phyloP scores from a whole-genome alignment of 23 tunicate genomes.

The Oikopleura vanhoeffeni region DNA sequence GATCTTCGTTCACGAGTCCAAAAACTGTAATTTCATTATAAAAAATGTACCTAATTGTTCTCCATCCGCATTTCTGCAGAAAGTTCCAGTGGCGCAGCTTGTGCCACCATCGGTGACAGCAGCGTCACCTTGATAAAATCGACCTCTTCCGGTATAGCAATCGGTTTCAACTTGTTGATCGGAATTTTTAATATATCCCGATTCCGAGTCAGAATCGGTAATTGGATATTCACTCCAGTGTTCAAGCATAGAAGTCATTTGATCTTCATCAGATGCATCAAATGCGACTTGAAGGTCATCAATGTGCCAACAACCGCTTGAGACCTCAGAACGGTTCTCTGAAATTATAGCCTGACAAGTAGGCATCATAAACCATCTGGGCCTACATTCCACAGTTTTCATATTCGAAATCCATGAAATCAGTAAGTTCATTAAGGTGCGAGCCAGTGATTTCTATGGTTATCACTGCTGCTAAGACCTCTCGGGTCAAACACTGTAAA shows the following conservation, averaged over 20 bases:
- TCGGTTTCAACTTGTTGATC: neutral
- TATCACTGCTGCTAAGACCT: neutral
- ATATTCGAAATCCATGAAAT: no score
- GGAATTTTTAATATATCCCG: neutral
- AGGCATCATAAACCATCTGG: neutral
- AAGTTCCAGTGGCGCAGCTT: neutral
- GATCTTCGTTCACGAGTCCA: no score
- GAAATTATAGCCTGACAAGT: neutral
- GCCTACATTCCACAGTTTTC: no score
- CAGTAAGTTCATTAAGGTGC: no score
- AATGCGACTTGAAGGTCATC: neutral
- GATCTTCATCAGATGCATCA: neutral
- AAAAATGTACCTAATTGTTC: no score
- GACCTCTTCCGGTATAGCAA: neutral
- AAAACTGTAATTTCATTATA: no score
- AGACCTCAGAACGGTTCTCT: neutral
- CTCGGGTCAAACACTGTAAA: neutral
- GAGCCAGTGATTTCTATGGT: neutral
- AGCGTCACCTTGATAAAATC: neutral
- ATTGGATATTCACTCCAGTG: no score
- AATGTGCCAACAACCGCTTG: neutral
- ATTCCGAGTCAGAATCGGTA: neutral
- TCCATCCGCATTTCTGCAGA: slow-evolving; percentile 9
- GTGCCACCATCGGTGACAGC: neutral
- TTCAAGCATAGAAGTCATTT: neutral